Evolutionary conservation across 2,797 vertebrate genomes (phyloP), one percentile per base, ranked within the genome.

Genomic region (Pipistrellus kuhlii): DNA sequence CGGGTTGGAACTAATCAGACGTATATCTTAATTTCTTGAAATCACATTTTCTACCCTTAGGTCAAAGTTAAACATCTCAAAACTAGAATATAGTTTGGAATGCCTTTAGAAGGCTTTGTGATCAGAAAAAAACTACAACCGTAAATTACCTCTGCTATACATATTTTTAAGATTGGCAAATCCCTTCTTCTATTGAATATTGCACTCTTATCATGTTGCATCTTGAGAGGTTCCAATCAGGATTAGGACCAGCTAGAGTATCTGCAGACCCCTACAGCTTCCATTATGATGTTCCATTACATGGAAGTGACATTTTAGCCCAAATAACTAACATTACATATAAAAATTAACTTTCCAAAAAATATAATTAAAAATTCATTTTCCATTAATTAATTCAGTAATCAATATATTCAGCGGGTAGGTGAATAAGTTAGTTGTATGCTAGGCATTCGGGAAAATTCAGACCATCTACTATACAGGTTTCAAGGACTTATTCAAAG

Each of bases 1-100:
- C 76, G 51, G 25, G 71, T 51, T 48, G 38, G 64, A 93, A 90
- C 55, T 53, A 71, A 92, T 75, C 81, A 92, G 11, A 73, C 46
- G 6, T 85, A n/a, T 27, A 41, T 90, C 27, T 91, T 32, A 11
- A 59, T 78, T 92, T 92, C 38, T 78, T 83, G 64, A 93, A 92
- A 78, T 92, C 81, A 83, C 35, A n/a, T 80, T 95, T 83, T 66
- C 57, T 93, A 68, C 30, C 20, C 25, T 92, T 83, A 77, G 46
- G 75, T 95, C 78, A 94, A 93, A 92, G 48, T 86, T 76, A n/a
- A 83, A 95, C 62, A 66, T 72, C 17, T 92, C 64, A 91, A 94
- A 92, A 82, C 38, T 81, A 83, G 17, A 71, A 5, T 38, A 73
- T 17, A 76, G 9, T 21, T 78, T 76, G 11, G 66, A 95, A 90